Conservation (phyloP, 2,888 invertebrate genomes). For the Drosophila kambysellisi region DNA sequence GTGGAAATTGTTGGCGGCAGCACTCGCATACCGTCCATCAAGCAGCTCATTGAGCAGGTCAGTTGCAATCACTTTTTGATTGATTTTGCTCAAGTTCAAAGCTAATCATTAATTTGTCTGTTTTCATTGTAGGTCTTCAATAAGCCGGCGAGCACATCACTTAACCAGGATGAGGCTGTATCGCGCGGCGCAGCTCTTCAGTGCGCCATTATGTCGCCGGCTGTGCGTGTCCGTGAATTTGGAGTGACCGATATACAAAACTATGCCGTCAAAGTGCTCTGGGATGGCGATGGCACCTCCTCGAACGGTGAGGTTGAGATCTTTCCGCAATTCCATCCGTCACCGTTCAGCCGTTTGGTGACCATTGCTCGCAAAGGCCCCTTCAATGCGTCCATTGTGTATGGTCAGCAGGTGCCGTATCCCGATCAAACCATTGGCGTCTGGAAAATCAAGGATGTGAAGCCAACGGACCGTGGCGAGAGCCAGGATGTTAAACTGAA, state of each 20-base stretch:
- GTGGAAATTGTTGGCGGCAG: conserved; percentile 99
- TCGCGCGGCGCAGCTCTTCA: conserved; percentile 97
- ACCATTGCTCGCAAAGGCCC: conserved; percentile 96
- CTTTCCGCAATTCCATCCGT: conserved; percentile 94
- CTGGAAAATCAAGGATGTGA: conserved; percentile 93
- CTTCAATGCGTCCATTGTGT: conserved; percentile 94
- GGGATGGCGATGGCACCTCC: conserved; percentile 90
- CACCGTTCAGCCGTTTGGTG: conserved; percentile 97
- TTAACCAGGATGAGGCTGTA: conserved; percentile 99
- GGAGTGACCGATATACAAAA: conserved; percentile 96
- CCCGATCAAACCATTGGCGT: conserved; percentile 92
- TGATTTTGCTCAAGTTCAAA: background rate
- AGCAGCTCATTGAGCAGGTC: conserved; percentile 92
- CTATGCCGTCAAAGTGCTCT: conserved; percentile 93
- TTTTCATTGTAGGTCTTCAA: conserved; percentile 88
- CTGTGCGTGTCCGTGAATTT: conserved; percentile 98
- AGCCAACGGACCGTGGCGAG: conserved; percentile 94
- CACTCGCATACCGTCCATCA: conserved; percentile 96
- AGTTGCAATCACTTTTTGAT: background rate
- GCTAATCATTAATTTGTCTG: background rate
- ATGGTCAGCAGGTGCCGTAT: conserved; percentile 91
- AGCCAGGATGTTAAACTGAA: conserved; percentile 98
- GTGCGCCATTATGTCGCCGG: conserved; percentile 99
- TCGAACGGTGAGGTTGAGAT: conserved; percentile 93
- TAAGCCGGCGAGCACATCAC: conserved; percentile 95